Percentiles rank a stretch among this genome's conserved stretches.
Conservation (phyloP, 2,113 vertebrate genomes). For the Chelonoidis abingdonii region DNA sequence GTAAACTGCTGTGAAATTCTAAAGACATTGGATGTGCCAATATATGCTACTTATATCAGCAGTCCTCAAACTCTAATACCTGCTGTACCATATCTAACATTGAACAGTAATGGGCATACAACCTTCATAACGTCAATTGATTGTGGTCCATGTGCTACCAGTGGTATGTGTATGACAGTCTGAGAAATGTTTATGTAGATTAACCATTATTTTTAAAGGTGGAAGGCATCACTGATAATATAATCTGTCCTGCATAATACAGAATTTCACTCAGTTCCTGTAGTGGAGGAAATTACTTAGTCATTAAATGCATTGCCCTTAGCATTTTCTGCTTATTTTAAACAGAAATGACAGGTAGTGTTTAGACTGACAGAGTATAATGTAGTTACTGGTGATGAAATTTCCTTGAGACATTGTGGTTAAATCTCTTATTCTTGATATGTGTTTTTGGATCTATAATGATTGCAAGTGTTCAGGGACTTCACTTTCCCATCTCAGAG, state of each 20-base stretch:
- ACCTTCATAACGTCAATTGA: not conserved
- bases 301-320: not conserved
- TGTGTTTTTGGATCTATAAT: not conserved
- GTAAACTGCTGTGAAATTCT: not conserved
- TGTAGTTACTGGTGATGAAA: not conserved
- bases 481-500: not conserved
- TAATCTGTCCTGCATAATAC: not conserved
- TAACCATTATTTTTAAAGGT: not conserved
- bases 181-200: not conserved
- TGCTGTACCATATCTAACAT: not conserved
- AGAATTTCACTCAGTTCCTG: rapidly evolving
- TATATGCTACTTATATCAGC: not conserved
- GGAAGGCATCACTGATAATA: not conserved
- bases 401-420: not conserved
- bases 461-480: not conserved
- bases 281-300: not conserved
- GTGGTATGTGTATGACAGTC: not conserved
- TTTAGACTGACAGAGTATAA: not conserved
- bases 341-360: not conserved
- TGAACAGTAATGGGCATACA: not conserved
- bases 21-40: not conserved
- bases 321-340: not conserved
- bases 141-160: not conserved
- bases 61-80: not conserved
- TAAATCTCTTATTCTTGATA: not conserved